A percentile compares a stretch with the other conserved stretches of the same genome.
phyloP scores from a whole-genome alignment of 2,113 vertebrate genomes.

The Corydoras maculifer region DNA sequence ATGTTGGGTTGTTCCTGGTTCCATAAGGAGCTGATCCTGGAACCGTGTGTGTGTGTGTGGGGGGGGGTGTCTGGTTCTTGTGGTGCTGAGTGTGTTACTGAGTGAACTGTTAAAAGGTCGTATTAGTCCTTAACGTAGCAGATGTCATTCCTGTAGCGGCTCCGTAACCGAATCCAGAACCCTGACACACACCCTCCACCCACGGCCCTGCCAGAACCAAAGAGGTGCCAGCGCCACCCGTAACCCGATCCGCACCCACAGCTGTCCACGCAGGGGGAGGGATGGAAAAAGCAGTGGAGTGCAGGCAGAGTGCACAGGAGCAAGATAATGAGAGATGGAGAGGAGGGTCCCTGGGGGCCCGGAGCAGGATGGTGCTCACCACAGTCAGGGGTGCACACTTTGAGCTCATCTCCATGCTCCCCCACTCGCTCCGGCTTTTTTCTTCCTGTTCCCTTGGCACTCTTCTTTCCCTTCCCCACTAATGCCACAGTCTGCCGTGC shows the following conservation, averaged over 20 bases:
- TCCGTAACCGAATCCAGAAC: conserved; percentile 77
- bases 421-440: conserved; percentile 45
- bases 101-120: too few relatives aligned
- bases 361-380: conserved; percentile 30
- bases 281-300: conserved; percentile 49
- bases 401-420: conserved; percentile 34
- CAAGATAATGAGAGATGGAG: conserved; percentile 39
- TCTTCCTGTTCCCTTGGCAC: conserved; percentile 32
- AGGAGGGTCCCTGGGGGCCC: conserved; percentile 40
- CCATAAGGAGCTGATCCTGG: too few relatives aligned
- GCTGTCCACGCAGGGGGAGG: conserved; percentile 81
- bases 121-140: neutral
- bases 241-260: conserved; percentile 89
- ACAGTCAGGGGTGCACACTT: conserved; percentile 42
- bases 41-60: neutral
- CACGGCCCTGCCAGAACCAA: conserved; percentile 44
- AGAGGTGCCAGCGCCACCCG: conserved; percentile 76
- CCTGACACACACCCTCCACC: conserved; percentile 58
- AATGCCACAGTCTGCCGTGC: conserved; percentile 63
- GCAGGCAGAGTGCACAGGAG: too few relatives aligned
- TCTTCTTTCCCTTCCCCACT: conserved; percentile 31
- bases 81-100: too few relatives aligned
- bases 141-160: conserved; percentile 19
- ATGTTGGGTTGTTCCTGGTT: too few relatives aligned
- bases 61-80: neutral